Conservation (phyloP, 2,113 vertebrate genomes). For the Muntiacus muntjak region DNA sequence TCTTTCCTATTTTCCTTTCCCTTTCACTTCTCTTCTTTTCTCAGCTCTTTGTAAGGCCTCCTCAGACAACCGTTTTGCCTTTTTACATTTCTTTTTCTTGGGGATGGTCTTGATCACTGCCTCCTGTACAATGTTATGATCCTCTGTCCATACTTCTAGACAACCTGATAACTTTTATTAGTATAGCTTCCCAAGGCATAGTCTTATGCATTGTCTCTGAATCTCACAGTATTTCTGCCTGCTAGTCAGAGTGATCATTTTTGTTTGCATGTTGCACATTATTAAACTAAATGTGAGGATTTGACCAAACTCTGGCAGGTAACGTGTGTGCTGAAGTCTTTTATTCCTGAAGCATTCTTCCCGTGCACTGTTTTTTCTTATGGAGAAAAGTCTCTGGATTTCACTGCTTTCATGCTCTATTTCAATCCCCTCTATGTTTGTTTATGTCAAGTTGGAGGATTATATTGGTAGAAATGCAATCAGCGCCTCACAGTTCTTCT, state of each 20-base stretch:
- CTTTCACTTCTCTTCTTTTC: background rate
- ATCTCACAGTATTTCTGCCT: background rate
- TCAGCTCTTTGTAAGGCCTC: background rate
- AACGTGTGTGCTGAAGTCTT: background rate
- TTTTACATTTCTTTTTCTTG: background rate
- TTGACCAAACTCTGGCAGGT: background rate
- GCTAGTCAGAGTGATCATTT: background rate
- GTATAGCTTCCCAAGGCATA: background rate
- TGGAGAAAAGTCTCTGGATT: background rate
- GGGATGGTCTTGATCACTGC: background rate
- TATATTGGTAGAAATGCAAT: background rate
- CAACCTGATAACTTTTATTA: background rate
- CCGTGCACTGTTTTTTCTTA: accelerated
- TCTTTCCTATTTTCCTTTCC: background rate
- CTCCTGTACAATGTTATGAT: background rate
- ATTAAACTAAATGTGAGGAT: background rate
- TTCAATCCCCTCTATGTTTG: background rate
- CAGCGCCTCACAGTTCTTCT: background rate
- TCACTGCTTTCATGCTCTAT: background rate
- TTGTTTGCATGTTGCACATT: background rate
- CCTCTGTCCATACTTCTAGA: background rate
- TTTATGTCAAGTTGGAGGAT: background rate
- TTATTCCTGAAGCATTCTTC: background rate
- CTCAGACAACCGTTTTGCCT: background rate
- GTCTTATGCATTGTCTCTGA: background rate